Percentiles rank a stretch among this genome's conserved stretches.
phyloP scores from a whole-genome alignment of 2,797 vertebrate species.

The Bradypodion ventrale region DNA sequence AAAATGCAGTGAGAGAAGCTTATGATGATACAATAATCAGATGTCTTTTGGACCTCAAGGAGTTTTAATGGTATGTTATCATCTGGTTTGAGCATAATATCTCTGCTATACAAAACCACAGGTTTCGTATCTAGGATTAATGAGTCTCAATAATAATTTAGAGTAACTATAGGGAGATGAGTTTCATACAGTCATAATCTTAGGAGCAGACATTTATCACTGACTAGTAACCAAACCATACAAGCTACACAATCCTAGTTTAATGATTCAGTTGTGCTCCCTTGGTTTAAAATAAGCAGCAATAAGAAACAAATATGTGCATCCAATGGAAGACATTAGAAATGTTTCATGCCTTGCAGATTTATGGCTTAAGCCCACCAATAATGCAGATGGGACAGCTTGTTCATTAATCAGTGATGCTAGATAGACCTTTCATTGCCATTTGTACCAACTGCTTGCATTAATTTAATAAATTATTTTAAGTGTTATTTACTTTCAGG shows the following conservation, averaged over 20 bases:
- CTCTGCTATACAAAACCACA: not conserved
- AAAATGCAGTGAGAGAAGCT: too few species aligned
- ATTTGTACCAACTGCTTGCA: not conserved
- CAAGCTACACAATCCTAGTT: not conserved
- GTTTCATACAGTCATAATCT: too few species aligned
- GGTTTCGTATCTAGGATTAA: not conserved
- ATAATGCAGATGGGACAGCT: not conserved
- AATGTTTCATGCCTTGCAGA: not conserved
- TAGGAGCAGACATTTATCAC: not conserved
- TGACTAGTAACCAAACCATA: not conserved
- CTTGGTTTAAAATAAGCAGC: not conserved
- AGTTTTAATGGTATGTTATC: too few species aligned
- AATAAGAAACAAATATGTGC: not conserved
- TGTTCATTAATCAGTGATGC: not conserved
- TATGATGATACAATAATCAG: too few species aligned
- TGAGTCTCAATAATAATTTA: too few species aligned
- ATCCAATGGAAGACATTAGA: not conserved
- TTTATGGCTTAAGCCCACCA: not conserved
- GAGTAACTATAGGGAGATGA: not conserved
- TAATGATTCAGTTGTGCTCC: not conserved
- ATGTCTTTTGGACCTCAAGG: too few species aligned
- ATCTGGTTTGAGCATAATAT: not conserved
- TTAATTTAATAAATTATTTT: not conserved
- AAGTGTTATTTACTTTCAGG: not conserved
- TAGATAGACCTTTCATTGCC: constrained; percentile 5